These are phyloP conservation scores for Danio aesculapii DNA, from an alignment of 2,797 vertebrate genomes.

Conservation along the genomic window DNA sequence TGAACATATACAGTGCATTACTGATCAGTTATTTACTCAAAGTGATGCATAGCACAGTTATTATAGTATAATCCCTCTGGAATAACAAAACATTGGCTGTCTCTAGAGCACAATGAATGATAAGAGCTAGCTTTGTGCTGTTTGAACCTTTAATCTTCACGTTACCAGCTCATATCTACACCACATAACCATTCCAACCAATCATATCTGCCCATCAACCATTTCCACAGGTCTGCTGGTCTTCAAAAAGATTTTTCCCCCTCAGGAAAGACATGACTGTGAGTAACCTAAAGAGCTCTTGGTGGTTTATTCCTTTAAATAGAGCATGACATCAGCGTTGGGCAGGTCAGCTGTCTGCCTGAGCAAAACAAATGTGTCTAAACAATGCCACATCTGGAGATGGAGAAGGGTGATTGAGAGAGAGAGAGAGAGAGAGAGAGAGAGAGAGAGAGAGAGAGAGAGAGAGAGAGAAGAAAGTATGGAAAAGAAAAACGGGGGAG, in stretches of 20 bases:
- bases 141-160: not conserved
- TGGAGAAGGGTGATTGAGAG: conserved; percentile 58
- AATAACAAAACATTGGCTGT: not conserved
- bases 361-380: conserved; percentile 75
- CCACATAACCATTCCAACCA: not conserved
- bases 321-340: conserved; percentile 78
- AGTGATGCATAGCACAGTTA: not conserved
- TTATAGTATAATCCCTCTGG: not conserved
- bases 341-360: conserved; percentile 69
- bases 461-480: conserved; percentile 9
- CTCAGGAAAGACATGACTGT: not conserved
- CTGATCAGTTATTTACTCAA: conserved; percentile 1
- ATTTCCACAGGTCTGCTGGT: conserved; percentile 13
- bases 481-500: conserved; percentile 14
- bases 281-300: conserved; percentile 23
- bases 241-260: conserved; percentile 42
- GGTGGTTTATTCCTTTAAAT: conserved; percentile 75
- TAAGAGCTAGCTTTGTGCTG: not conserved
- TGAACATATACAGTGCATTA: not conserved
- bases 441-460: conserved; percentile 8
- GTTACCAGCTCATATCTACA: not conserved
- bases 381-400: conserved; percentile 83
- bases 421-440: conserved; percentile 1
- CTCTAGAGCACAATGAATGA: not conserved
- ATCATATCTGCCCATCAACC: conserved; percentile 10